These are phyloP conservation scores for Melanerpes aurifrons DNA, from an alignment of 2,113 vertebrate genomes.

Conservation along the genomic window DNA sequence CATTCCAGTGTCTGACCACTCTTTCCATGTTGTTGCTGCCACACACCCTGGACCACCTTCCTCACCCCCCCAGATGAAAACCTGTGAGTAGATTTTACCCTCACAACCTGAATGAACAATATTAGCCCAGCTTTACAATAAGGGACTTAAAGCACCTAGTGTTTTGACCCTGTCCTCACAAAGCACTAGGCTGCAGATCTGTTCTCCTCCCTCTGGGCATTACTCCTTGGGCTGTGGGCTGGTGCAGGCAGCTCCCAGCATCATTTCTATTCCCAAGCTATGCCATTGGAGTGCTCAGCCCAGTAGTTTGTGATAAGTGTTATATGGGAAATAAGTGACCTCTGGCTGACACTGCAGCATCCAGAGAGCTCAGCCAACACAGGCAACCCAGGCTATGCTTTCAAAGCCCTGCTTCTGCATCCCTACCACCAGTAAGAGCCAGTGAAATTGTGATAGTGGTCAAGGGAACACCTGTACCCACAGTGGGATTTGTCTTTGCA, in stretches of 20 bases:
- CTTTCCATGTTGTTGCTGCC: background rate
- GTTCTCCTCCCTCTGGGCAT: fast-evolving
- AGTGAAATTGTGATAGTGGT: fast-evolving
- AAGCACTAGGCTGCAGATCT: fast-evolving
- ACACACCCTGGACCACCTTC: fast-evolving
- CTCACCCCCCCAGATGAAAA: background rate
- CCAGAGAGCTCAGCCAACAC: background rate
- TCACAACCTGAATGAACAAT: background rate
- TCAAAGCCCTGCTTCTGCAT: background rate
- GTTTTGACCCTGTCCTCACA: background rate
- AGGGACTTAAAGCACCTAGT: background rate
- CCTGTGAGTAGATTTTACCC: background rate
- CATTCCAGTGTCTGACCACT: too few species aligned
- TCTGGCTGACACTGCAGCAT: background rate
- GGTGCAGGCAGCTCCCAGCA: background rate
- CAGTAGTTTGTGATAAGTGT: fast-evolving
- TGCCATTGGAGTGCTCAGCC: background rate
- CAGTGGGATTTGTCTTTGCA: fast-evolving
- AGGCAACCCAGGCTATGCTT: fast-evolving
- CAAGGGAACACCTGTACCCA: background rate
- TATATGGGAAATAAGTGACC: background rate
- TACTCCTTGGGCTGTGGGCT: background rate
- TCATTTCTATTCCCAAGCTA: background rate
- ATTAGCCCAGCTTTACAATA: background rate
- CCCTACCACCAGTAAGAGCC: fast-evolving